Evolutionary conservation across 2,113 vertebrate species (phyloP), one percentile per base, ranked within the genome.

Genomic region (Poicephalus meyeri): DNA sequence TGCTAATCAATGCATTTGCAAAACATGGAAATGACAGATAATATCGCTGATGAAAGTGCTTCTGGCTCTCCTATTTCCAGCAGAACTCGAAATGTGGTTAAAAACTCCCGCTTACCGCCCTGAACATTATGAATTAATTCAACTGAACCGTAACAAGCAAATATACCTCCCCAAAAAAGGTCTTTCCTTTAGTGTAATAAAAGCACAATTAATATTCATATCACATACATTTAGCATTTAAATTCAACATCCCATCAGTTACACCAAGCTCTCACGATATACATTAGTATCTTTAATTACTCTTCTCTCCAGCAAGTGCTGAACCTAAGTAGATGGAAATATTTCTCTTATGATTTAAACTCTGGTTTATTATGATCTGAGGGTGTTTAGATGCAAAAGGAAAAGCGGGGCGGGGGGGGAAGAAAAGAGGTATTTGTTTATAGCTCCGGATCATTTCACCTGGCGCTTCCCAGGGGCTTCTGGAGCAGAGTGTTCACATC

Each of bases 241-340:
- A 93, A 96, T 97, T 93, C 88, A 74, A 50, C 85, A 80, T 78
- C 77, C 85, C 65, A 25, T 97, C 94, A 91, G 80, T 91, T 91
- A 91, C 74, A 71, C 64, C 56, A 7, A 88, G 78, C 95, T 94
- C 91, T 91, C 91, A 85, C 53, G 74, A 88, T 68, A 94, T 68
- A 93, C 84, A 89, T 95, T 94, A 95, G 53, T 91, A 95, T 96
- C 93, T 96, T 96, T 96, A 96, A 97, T 96, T 97, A 95, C 94
- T 94, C 89, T 89, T 91, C 89, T 96, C 87, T 91, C 89, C 93
- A 94, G 94, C 91, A 95, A 94, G 82, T 0, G 1, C 93, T 70
- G 91, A 88, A 85, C 87, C 76, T 73, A 39, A 91, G 94, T 76
- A 94, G 94, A 91, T 60, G 79, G 74, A 91, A 97, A 78, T 94